Evolutionary conservation across 2,888 invertebrate genomes (phyloP), one percentile per base, ranked within the genome.

Genomic region (Balanococcus diminutus): DNA sequence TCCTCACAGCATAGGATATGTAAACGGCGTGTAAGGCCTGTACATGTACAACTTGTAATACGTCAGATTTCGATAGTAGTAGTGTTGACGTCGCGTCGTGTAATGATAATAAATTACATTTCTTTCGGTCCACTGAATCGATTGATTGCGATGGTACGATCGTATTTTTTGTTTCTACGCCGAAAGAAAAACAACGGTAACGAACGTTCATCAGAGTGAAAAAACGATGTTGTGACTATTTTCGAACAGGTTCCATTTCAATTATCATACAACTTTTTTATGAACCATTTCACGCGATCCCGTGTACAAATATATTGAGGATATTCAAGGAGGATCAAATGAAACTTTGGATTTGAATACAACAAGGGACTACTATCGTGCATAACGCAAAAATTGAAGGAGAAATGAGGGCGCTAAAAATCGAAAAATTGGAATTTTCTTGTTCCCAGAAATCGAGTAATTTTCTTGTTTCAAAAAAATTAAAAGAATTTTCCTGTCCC

Each of bases 101-200:
- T 67, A 67, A 67, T 67, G 67, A 67, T 67, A 67, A 67, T 67
- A 67, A 67, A 67, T 67, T 67, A 67, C 67, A 67, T 67, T 67
- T 67, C 67, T 67, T 67, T 67, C 67, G 67, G 67, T 67, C 67
- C 67, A 28, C 67, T 28, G 67, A 67, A 67, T 67, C 67, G 67
- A 67, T 67, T 67, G 67, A 67, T 67, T 67, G 31, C 67, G 67
- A 28, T 67, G n/a, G 51, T 51, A 51, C 4, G 19, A 19, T 51
- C 51, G 51, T 51, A 51, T 51, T 51, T 51, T 19, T 51, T 36
- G 4, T 8, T 8, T 51, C 19, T 67, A 14, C 11, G 28, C 67
- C 67, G 31, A 67, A 31, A 67, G 16, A 31, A 31, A 67, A 67
- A 67, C 67, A 67, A 67, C 67, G 67, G 67, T 67, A 67, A 67